phyloP scores from a whole-genome alignment of 2,888 invertebrate species.

The Drosophila barbarae region DNA sequence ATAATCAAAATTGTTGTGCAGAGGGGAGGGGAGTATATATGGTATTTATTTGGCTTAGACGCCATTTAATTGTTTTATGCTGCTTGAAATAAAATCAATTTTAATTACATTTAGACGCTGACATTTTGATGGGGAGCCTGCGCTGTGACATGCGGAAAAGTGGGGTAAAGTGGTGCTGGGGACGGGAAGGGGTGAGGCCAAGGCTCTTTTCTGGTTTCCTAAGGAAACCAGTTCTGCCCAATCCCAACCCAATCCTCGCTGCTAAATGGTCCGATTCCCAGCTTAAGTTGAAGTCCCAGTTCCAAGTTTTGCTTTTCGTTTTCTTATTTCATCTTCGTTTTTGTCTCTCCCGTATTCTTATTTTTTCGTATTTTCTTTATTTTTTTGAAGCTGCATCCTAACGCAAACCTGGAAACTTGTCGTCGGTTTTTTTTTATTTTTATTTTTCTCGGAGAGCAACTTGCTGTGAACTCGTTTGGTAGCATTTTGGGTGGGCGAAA shows the following conservation, averaged over 20 bases:
- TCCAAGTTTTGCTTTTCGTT: slow-evolving; percentile 24
- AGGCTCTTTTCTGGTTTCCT: slow-evolving; percentile 30
- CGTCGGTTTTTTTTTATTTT: slow-evolving; percentile 16
- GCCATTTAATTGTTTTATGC: slow-evolving; percentile 69
- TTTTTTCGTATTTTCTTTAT: slow-evolving; percentile 11
- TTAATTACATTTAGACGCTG: slow-evolving; percentile 64
- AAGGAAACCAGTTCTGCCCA: slow-evolving; percentile 34
- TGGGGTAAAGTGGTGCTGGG: not conserved
- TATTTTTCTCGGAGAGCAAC: slow-evolving; percentile 43
- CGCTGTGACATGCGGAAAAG: slow-evolving; percentile 10
- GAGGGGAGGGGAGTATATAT: not conserved
- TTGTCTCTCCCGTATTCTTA: slow-evolving; percentile 4
- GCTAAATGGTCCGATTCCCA: slow-evolving; percentile 33
- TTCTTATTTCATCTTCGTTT: slow-evolving; percentile 4
- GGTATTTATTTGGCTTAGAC: slow-evolving; percentile 23
- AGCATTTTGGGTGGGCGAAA: slow-evolving; percentile 55
- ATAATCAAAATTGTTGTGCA: slow-evolving; percentile 50
- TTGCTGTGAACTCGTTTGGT: slow-evolving; percentile 69
- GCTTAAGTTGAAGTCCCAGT: slow-evolving; percentile 28
- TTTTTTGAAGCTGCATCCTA: slow-evolving; percentile 39
- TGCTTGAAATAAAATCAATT: slow-evolving; percentile 61
- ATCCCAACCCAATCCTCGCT: slow-evolving; percentile 18
- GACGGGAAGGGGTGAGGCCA: not conserved
- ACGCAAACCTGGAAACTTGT: slow-evolving; percentile 44
- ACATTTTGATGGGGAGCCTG: slow-evolving; percentile 41